Conservation (phyloP, 2,888 invertebrate genomes). For the Melinopterus prodromus region DNA sequence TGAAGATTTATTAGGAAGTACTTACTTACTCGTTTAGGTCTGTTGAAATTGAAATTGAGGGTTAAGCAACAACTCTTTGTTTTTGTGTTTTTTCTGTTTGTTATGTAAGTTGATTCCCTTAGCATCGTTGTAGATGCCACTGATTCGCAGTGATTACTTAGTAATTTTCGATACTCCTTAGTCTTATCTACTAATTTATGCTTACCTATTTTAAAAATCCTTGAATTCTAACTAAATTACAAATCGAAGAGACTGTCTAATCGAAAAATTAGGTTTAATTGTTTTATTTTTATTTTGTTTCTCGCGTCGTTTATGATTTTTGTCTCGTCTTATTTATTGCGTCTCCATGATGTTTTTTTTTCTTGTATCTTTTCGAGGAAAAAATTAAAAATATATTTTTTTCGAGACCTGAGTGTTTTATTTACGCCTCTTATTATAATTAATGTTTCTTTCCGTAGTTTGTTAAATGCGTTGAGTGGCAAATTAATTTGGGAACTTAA, state of each 20-base stretch:
- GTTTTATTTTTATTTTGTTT: no score
- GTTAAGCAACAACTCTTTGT: neutral
- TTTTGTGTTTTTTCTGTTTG: neutral
- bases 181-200: constrained; percentile 4
- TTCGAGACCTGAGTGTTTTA: neutral
- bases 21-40: neutral
- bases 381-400: neutral
- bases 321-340: neutral
- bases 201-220: neutral
- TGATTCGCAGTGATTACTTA: neutral
- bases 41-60: neutral
- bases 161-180: neutral
- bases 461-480: neutral
- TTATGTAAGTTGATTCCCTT: neutral
- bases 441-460: neutral
- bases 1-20: neutral
- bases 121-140: neutral
- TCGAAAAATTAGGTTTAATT: no score
- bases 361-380: no score
- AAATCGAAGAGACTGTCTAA: neutral
- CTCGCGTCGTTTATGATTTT: no score
- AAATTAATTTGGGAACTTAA: neutral
- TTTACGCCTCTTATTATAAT: neutral
- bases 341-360: neutral
- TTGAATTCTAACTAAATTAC: neutral